Evolutionary conservation across 2,888 invertebrate genomes (phyloP).

Genomic region (Adineta ricciae): DNA sequence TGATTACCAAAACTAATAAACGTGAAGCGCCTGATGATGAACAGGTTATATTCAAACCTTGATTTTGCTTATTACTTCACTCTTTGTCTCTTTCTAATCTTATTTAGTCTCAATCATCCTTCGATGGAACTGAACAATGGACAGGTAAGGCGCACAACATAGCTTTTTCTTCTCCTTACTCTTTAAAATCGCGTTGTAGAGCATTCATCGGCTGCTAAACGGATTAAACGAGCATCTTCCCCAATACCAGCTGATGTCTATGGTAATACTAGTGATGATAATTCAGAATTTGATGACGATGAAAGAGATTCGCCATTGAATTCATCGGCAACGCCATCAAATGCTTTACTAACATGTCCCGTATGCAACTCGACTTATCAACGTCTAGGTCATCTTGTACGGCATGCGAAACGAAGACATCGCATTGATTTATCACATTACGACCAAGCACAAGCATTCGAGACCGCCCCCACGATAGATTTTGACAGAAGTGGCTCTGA

Average conservation of each 20-base stretch:
- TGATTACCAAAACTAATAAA: neutral
- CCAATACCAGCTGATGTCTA: neutral
- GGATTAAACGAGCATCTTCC: neutral
- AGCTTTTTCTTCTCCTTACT: neutral
- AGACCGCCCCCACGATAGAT: neutral
- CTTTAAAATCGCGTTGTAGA: too few species aligned
- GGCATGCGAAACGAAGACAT: constrained; percentile 1
- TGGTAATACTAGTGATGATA: neutral
- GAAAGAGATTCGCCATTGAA: neutral
- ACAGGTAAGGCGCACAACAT: neutral
- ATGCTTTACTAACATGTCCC: neutral
- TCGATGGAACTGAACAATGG: neutral
- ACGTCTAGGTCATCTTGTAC: neutral
- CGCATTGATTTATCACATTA: neutral
- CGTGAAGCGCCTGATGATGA: neutral
- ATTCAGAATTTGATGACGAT: neutral
- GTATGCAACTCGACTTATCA: neutral
- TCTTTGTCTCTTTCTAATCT: neutral
- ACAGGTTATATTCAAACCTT: neutral
- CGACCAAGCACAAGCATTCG: neutral
- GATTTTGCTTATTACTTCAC: neutral
- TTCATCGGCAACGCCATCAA: neutral
- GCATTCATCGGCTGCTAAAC: neutral
- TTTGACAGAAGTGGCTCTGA: neutral
- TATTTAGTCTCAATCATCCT: neutral